Evolutionary conservation across 2,888 invertebrate species (phyloP), one percentile per base, ranked within the genome.

Genomic region (Lycia hirtaria): DNA sequence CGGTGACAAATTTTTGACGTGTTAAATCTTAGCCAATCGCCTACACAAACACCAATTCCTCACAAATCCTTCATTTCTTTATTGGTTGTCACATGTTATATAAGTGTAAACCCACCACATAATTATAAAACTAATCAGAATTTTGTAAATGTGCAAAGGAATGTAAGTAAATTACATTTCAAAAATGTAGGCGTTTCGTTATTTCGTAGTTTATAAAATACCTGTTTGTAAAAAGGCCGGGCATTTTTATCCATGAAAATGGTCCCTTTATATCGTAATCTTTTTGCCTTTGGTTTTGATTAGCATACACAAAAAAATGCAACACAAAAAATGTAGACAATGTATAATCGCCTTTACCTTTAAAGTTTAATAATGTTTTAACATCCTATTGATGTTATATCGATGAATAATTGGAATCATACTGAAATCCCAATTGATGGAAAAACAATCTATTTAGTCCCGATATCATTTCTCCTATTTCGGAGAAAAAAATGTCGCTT

Each of bases 201-300:
- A 44, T n/a, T 19, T 37, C 5, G 19, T 19, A 30, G 30, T 20
- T 30, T 17, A 12, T 14, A n/a, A 26, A 30, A 30, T 32, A 45
- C 33, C 33, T 45, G 22, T 33, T 19, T 9, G 3, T 30, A 19
- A 32, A 4, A 45, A 45, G 45, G 45, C 45, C 9, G 14, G 32
- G 19, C 30, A 26, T 15, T 24, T 7, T 20, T 10, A 6, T 41
- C 26, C n/a, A 4, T 43, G 4, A 14, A 17, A 30, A 30, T 45
- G 45, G 45, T 45, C 45, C 45, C 45, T 12, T 44, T 12, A n/a
- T 17, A 40, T 40, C 22, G 22, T 38, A 22, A 24, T 12, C n/a
- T 10, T 4, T 44, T 33, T 14, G 32, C 20, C 32, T 45, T 14
- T 32, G 15, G 20, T 30, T 32, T 44, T 24, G 3, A 22, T 12